Base-by-base conservation (phyloP, 2,888 invertebrate species). In the Cistogaster globosa region DNA sequence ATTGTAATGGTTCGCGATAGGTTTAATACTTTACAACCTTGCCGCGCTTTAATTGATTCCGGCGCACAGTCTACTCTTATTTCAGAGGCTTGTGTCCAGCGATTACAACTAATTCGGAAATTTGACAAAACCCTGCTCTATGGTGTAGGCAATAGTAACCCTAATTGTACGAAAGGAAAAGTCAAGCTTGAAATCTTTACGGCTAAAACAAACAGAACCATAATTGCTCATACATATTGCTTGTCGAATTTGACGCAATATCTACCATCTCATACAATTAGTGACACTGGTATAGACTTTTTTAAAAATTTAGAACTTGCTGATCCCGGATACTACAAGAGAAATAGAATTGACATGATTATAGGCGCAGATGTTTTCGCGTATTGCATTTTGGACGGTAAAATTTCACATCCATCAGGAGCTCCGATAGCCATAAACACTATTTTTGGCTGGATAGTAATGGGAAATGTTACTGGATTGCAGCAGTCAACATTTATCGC, bases 41-140 rank as follows among this genome's bases (percentile, higher is more conserved):
- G 83, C 62, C 79, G 83, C 9, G 84, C 67, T n/a, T 48, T 86
- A 7, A 51, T 86, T 11, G 84, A 86, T 68, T 82, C 81, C 32
- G 86, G 83, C 14, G 86, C 83, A 65, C 65, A 86, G 57, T 76
- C 79, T 1, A 81, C 74, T 11, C 58, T 86, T 6, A 79, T 86
- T 12, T 53, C 79, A 51, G 84, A 86, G 26, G 67, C 76, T 26
- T 87, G 83, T 51, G 72, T 48, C 12, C 86, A 86, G 48, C 53
- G 86, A 7, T 53, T 86, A 22, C 26, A 58, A 18, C 36, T 87
- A 11, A 79, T 55, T 38, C 60, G 82, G 20, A 12, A 9, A 11
- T 55, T 58, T 32, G 83, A 87, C 26, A 80, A 76, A 5, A 86
- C 77, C 7, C 7, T 78, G 18, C 26, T 86, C 14, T 71, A 76